Evolutionary conservation across 2,888 invertebrate species (phyloP), one percentile per base, ranked within the genome.

Genomic region (Bhutanitis thaidina): DNA sequence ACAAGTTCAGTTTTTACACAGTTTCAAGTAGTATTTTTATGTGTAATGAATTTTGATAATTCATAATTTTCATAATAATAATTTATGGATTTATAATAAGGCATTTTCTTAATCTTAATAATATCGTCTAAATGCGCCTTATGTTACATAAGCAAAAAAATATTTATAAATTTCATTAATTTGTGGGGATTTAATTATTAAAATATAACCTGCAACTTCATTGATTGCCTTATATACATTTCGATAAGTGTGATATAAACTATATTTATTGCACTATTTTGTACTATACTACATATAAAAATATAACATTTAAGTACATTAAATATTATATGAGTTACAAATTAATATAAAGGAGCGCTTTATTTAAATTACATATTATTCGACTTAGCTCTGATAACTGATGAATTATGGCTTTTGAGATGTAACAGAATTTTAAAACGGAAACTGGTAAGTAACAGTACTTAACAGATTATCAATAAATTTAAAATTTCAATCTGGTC

Each of bases 221-320:
- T 20, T 34, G 39, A 40, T 14, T n/a, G n/a, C 35, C 12, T 38
- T 36, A 45, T 46, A 35, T 41, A 41, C 35, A 36, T 29, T 34
- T 7, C 38, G 9, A 35, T 12, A 41, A 29, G 10, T 41, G 15
- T 27, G 35, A 29, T 2, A n/a, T 45, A 40, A 3, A 20, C 20
- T 29, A 25, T 49, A 44, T 44, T 36, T 64, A 67, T 68, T 68
- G 64, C 67, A 67, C 64, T 71, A 68, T 56, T 69, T 72, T 71
- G 72, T 72, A 72, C 72, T 65, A 61, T 58, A 16, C 29, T 45
- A 43, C 20, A 43, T 52, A 59, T 46, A 60, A 61, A 63, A 63
- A 60, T 54, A 32, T 54, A 57, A 48, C 57, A 58, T 59, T 57
- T 70, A 71, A 69, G 65, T 70, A 71, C 67, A 57, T 52, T 27